phyloP scores from a whole-genome alignment of 2,888 invertebrate genomes.

The Eilema caniola region DNA sequence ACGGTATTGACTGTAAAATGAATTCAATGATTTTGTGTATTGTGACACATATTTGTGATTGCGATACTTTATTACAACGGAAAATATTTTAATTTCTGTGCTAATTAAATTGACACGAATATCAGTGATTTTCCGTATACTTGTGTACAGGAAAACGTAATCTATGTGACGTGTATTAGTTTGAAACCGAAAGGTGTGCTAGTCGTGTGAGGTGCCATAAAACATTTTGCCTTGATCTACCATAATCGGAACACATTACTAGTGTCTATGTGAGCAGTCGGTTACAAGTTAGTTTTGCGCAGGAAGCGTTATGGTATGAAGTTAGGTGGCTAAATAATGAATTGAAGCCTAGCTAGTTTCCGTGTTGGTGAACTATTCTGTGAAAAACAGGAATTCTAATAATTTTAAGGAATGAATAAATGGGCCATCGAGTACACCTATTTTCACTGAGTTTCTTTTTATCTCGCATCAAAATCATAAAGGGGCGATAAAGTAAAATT shows the following conservation, averaged over 20 bases:
- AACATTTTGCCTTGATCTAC: conserved; percentile 36
- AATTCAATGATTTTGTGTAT: conserved; percentile 49
- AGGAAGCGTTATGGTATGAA: neutral
- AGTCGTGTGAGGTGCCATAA: neutral
- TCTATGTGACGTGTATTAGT: conserved; percentile 25
- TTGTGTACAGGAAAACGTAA: conserved; percentile 14
- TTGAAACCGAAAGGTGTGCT: conserved; percentile 29
- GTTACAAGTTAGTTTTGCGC: neutral
- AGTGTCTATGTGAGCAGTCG: neutral
- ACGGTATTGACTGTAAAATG: conserved; percentile 34
- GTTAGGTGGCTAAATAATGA: neutral
- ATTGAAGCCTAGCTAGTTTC: neutral
- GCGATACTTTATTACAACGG: neutral
- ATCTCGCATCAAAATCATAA: conserved; percentile 1
- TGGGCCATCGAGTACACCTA: no score
- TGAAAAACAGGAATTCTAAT: neutral
- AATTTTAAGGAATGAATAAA: neutral
- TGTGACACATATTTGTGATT: conserved; percentile 3
- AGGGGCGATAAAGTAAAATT: no score
- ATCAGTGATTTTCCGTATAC: neutral
- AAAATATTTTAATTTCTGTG: neutral
- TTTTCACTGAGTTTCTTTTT: neutral
- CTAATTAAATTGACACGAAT: conserved; percentile 13
- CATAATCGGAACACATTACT: conserved; percentile 35
- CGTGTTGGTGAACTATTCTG: neutral